Evolutionary conservation across 2,888 invertebrate species (phyloP).

Genomic region (Drosophila hamatofila): DNA sequence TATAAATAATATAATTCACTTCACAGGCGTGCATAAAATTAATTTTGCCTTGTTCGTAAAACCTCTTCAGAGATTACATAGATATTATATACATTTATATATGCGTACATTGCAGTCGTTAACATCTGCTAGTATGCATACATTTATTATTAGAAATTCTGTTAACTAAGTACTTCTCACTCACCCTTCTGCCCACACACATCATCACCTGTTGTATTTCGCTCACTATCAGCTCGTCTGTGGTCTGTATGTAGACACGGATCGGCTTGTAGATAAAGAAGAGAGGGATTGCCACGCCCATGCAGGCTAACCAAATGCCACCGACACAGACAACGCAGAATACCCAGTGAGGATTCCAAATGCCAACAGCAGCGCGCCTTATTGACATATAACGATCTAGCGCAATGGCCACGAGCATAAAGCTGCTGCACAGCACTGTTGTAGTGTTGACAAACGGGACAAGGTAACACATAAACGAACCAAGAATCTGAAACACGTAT

Average conservation of each 20-base stretch:
- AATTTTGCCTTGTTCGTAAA: too few relatives aligned
- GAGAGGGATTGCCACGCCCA: conserved; percentile 85
- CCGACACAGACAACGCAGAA: conserved; percentile 82
- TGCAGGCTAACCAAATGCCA: conserved; percentile 84
- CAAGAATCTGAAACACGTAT: conserved; percentile 84
- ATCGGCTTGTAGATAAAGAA: conserved; percentile 82
- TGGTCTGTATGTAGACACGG: conserved; percentile 60
- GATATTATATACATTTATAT: too few relatives aligned
- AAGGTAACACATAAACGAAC: conserved; percentile 86
- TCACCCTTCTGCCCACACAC: conserved; percentile 81
- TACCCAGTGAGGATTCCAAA: conserved; percentile 85
- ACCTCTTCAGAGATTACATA: too few relatives aligned
- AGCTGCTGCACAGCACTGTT: conserved; percentile 86
- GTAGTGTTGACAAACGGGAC: conserved; percentile 86
- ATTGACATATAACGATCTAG: conserved; percentile 87
- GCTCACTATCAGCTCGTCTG: conserved; percentile 42
- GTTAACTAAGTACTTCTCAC: conserved; percentile 14
- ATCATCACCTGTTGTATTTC: conserved; percentile 66
- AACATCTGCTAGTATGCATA: too few relatives aligned
- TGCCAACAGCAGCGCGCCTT: conserved; percentile 83
- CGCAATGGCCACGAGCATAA: conserved; percentile 87
- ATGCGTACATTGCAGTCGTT: too few relatives aligned
- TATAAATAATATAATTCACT: too few relatives aligned
- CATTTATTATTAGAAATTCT: not conserved
- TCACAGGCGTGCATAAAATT: too few relatives aligned